Percentiles rank a stretch among this genome's conserved stretches.
Conservation (phyloP, 2,797 vertebrate genomes). For the Darevskia mixta region DNA sequence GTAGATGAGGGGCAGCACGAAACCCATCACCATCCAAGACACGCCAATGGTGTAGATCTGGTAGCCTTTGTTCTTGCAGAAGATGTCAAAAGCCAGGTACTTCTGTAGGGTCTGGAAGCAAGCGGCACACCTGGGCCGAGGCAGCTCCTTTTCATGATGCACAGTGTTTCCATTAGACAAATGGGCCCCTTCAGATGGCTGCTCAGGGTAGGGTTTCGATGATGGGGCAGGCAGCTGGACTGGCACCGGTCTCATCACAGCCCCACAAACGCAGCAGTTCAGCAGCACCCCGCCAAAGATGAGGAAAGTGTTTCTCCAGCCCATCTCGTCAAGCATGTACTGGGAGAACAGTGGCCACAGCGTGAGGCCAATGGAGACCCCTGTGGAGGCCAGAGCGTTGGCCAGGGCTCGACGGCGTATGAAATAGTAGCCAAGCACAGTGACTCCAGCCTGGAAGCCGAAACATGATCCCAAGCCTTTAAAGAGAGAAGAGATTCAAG, state of each 20-base stretch:
- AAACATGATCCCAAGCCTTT: slow-evolving; percentile 94
- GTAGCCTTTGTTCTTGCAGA: slow-evolving; percentile 86
- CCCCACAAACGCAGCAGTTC: slow-evolving; percentile 92
- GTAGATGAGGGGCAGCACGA: slow-evolving; percentile 87
- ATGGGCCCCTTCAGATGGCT: slow-evolving; percentile 45
- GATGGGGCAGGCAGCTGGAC: neutral
- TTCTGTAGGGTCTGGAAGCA: slow-evolving; percentile 73
- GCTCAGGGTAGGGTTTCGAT: neutral
- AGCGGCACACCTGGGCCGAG: slow-evolving; percentile 15
- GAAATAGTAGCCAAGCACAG: slow-evolving; percentile 92
- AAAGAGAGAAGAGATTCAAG: neutral
- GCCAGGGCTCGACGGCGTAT: slow-evolving; percentile 85
- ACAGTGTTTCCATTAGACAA: slow-evolving; percentile 48
- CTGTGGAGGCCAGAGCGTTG: slow-evolving; percentile 91
- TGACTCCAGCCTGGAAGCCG: slow-evolving; percentile 92
- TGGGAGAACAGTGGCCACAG: slow-evolving; percentile 89
- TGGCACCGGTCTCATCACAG: slow-evolving; percentile 89
- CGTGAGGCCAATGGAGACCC: slow-evolving; percentile 89
- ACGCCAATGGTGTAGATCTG: slow-evolving; percentile 84
- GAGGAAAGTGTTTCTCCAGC: slow-evolving; percentile 94
- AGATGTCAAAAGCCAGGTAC: slow-evolving; percentile 92
- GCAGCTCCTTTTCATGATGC: neutral
- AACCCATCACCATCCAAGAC: slow-evolving; percentile 91
- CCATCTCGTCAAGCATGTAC: slow-evolving; percentile 85
- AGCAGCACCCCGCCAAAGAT: slow-evolving; percentile 89